A percentile compares a stretch with the other conserved stretches of the same genome.
These are phyloP conservation scores for Rhea americana DNA, from an alignment of 2,113 vertebrate species.

Conservation along the genomic window DNA sequence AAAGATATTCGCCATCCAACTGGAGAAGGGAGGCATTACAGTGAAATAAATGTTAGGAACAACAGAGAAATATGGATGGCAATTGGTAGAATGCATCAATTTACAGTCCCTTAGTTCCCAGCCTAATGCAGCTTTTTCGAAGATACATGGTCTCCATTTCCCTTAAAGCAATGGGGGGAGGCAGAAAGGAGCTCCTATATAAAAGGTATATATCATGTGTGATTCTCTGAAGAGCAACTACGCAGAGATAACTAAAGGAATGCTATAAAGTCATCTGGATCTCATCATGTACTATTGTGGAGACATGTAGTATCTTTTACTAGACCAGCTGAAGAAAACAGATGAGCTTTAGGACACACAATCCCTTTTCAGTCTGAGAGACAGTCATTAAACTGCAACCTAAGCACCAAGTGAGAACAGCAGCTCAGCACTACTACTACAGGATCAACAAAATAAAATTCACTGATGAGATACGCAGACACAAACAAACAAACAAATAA, in stretches of 20 bases:
- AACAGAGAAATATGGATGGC: not conserved
- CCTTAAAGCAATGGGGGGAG: not conserved
- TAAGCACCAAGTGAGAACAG: not conserved
- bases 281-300: not conserved
- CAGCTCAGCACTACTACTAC: not conserved
- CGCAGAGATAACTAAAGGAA: not conserved
- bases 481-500: not conserved
- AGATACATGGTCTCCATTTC: not conserved
- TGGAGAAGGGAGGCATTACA: not conserved
- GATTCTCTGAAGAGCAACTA: not conserved
- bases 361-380: not conserved
- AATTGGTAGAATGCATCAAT: not conserved
- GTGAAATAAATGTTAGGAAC: not conserved
- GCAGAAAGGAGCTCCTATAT: not conserved
- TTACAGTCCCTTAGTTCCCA: not conserved
- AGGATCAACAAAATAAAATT: not conserved
- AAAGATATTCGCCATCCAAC: not conserved
- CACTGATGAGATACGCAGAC: accelerated
- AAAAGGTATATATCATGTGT: not conserved
- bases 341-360: not conserved
- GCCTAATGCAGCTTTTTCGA: not conserved
- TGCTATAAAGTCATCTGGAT: not conserved
- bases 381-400: not conserved
- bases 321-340: not conserved
- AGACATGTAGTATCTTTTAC: not conserved